Percentiles rank a stretch among this genome's conserved stretches.
These are phyloP conservation scores for Melanaphis sacchari DNA, from an alignment of 1,140 invertebrate species.

Conservation along the genomic window DNA sequence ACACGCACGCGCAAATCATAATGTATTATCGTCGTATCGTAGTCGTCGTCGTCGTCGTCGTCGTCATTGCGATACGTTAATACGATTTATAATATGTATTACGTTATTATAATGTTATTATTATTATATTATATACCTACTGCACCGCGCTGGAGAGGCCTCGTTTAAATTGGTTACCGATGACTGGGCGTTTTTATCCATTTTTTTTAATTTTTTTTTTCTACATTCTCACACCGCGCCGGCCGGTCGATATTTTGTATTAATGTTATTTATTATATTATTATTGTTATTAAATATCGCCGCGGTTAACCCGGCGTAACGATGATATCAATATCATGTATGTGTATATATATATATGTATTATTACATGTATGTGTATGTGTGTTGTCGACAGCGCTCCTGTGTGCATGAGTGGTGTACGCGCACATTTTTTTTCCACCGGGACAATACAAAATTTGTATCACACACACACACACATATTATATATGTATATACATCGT, in stretches of 20 bases:
- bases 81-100: constrained; percentile 13
- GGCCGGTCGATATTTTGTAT: neutral
- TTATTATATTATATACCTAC: constrained; percentile 5
- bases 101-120: constrained; percentile 13
- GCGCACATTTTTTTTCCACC: neutral
- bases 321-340: neutral
- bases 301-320: neutral
- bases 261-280: constrained; percentile 5
- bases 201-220: neutral
- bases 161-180: constrained; percentile 50
- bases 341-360: neutral
- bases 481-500: neutral
- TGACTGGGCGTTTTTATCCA: constrained; percentile 41
- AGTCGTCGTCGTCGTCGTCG: neutral
- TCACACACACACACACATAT: too few relatives aligned
- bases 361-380: neutral
- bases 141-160: neutral
- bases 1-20: neutral
- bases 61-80: neutral
- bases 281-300: constrained; percentile 32
- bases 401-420: neutral
- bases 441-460: neutral
- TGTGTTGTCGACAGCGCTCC: neutral
- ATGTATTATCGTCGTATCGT: neutral
- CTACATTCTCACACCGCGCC: constrained; percentile 19